phyloP scores from a whole-genome alignment of 2,113 vertebrate genomes.

The Notarius quadriscutis region DNA sequence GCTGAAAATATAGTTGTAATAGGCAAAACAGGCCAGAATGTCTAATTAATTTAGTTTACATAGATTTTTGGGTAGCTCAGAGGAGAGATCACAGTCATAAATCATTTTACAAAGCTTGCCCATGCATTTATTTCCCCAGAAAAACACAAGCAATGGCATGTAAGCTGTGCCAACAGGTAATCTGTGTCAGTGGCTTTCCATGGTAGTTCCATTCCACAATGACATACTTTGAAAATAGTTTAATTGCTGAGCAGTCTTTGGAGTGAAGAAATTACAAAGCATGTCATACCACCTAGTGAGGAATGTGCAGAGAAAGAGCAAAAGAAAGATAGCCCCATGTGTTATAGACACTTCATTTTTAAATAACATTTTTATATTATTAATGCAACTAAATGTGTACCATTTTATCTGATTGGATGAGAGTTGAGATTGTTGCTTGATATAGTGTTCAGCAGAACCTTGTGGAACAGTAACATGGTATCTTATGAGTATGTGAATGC shows the following conservation, averaged over 20 bases:
- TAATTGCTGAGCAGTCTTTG: neutral
- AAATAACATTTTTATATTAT: neutral
- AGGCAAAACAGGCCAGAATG: neutral
- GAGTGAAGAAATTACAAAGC: neutral
- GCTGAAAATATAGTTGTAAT: neutral
- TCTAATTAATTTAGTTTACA: neutral
- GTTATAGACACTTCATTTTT: neutral
- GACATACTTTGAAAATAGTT: neutral
- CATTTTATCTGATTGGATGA: neutral
- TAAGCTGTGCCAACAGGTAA: slow-evolving; percentile 2
- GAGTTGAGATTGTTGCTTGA: neutral
- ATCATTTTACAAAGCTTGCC: neutral
- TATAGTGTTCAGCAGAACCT: neutral
- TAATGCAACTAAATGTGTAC: neutral
- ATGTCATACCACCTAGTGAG: neutral
- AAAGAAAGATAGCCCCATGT: neutral
- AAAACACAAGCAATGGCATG: neutral
- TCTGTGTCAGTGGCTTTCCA: neutral
- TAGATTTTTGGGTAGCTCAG: neutral
- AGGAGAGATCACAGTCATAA: neutral
- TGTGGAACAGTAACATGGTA: neutral
- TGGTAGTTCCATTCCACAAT: neutral
- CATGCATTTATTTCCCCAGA: neutral
- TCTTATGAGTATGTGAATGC: neutral
- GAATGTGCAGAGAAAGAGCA: neutral